Evolutionary conservation across 2,113 vertebrate species (phyloP), one percentile per base, ranked within the genome.

Genomic region (Poicephalus meyeri): DNA sequence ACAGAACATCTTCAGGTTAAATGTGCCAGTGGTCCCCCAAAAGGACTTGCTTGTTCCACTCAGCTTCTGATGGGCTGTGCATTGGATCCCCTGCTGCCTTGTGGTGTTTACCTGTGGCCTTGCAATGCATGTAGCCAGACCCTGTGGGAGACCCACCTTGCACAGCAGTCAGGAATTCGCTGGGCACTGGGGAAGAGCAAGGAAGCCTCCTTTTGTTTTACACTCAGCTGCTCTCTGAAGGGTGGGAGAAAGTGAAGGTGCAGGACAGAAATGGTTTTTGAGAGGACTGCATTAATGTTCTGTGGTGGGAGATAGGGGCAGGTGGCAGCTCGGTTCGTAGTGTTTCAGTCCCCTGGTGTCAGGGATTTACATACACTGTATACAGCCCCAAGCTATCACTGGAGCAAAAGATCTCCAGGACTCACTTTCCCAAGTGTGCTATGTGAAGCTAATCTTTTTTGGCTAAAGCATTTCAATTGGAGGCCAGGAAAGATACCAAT

Each of bases 1-100:
- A 71, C 37, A 63, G 73, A 76, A 50, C 88, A 80, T 94, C 93
- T 90, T 93, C 89, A 83, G 68, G 71, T 73, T 64, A 58, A 89
- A 63, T 18, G 6, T 29, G n/a, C 19, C 20, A 16, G 69, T 31
- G 10, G 37, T 58, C 4, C 10, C 44, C 42, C 3, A 3, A 58
- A 83, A 66, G 4, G 23, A 44, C 26, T 42, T 64, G 7, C 28
- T 47, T 56, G 11, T 16, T 21, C 4, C 1, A 37, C 13, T 24
- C 42, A 39, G 8, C 31, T 41, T 66, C 10, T 0, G 1, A 33
- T 6, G 24, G 20, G 25, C 35, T 26, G 13, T 11, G 23, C 23
- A 8, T 73, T 82, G 46, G 18, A 25, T 77, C 16, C 25, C 79
- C 58, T 5, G 6, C 50, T 49, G 28, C 23, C 19, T 66, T 0